phyloP scores from a whole-genome alignment of 2,888 invertebrate genomes.

The Celastrina argiolus region DNA sequence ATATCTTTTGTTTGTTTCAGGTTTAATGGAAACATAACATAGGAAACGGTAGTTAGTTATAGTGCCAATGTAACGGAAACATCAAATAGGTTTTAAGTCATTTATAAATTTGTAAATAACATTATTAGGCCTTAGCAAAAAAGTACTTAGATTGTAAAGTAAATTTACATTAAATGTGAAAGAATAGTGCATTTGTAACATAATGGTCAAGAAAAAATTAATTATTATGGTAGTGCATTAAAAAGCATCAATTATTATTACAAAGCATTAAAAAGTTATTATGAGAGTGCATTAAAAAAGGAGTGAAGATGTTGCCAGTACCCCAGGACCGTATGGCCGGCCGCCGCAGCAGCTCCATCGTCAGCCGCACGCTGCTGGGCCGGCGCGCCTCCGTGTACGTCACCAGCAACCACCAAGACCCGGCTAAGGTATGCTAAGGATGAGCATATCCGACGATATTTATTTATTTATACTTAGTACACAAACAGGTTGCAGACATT shows the following conservation, averaged over 20 bases:
- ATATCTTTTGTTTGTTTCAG: conserved; percentile 17
- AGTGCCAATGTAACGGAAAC: conserved; percentile 20
- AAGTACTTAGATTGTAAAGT: too few species aligned
- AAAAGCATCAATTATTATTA: not conserved
- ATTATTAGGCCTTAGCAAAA: not conserved
- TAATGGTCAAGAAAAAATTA: too few species aligned
- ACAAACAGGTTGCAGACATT: too few species aligned
- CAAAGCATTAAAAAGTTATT: not conserved
- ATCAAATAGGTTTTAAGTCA: conserved; percentile 5
- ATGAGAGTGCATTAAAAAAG: conserved; percentile 22
- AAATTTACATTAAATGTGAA: too few species aligned
- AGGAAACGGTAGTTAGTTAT: conserved; percentile 1
- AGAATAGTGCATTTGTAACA: not conserved
- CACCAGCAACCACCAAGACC: conserved; percentile 79
- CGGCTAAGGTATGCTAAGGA: conserved; percentile 82
- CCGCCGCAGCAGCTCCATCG: conserved; percentile 82
- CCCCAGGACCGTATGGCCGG: conserved; percentile 79
- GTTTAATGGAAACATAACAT: not conserved
- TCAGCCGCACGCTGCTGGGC: conserved; percentile 81
- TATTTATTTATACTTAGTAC: too few species aligned
- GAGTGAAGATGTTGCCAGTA: conserved; percentile 66
- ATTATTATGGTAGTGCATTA: not conserved
- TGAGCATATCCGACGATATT: too few species aligned
- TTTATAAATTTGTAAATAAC: not conserved
- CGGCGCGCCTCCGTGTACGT: conserved; percentile 81